Conservation (phyloP, 2,888 invertebrate genomes). For the Macrosiphum euphorbiae region DNA sequence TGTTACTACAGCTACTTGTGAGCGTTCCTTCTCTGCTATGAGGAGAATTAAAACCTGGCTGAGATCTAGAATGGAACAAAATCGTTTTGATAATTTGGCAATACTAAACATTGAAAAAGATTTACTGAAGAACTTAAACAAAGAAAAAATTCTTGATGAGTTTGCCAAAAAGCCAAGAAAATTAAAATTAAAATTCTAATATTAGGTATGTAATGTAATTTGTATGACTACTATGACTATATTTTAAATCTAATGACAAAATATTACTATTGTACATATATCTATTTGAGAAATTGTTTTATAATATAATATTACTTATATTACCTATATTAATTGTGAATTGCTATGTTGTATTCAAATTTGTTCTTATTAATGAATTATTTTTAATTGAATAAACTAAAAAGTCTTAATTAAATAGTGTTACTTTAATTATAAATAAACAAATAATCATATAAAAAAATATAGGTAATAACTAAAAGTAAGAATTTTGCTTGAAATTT, state of each 20-base stretch:
- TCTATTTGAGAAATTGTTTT: too few relatives aligned
- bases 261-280: too few relatives aligned
- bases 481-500: too few relatives aligned
- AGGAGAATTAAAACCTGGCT: too few relatives aligned
- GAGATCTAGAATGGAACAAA: constrained; percentile 26
- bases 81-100: constrained; percentile 50
- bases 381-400: background rate
- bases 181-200: too few relatives aligned
- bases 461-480: background rate
- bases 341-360: too few relatives aligned
- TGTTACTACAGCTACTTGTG: constrained; percentile 36
- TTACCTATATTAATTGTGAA: too few relatives aligned
- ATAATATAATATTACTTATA: too few relatives aligned
- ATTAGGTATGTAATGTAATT: background rate
- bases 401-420: background rate
- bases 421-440: background rate
- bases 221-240: too few relatives aligned
- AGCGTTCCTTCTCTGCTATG: too few relatives aligned
- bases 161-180: background rate
- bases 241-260: too few relatives aligned
- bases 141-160: constrained; percentile 20
- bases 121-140: constrained; percentile 1
- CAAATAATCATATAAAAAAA: background rate
- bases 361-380: too few relatives aligned
- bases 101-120: constrained; percentile 14